Conservation (phyloP, 2,113 vertebrate genomes). For the Oreotrochilus melanogaster region DNA sequence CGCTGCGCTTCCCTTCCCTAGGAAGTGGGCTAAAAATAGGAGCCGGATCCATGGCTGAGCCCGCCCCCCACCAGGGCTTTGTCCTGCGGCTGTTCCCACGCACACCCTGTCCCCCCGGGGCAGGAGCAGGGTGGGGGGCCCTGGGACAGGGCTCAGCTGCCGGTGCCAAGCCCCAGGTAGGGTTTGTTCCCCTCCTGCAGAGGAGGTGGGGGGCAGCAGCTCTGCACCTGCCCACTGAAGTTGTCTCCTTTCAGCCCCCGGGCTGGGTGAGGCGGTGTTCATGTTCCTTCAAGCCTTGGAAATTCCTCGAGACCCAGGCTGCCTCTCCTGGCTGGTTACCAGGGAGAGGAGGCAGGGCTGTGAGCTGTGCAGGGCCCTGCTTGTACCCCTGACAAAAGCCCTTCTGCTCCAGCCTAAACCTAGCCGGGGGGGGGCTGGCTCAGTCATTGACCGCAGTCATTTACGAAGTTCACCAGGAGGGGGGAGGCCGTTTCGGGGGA, state of each 20-base stretch:
- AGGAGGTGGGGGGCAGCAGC: fast-evolving
- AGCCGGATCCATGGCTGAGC: neutral
- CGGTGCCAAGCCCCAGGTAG: fast-evolving
- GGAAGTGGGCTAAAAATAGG: conserved; percentile 48
- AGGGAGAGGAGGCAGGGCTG: neutral
- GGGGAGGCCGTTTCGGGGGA: fast-evolving
- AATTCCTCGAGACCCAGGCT: too few species aligned
- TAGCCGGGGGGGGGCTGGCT: neutral
- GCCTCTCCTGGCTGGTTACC: neutral
- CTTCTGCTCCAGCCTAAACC: neutral
- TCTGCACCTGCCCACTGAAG: fast-evolving
- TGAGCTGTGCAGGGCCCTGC: neutral
- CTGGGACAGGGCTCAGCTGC: fast-evolving
- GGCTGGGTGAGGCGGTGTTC: fast-evolving
- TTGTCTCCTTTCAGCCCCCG: fast-evolving
- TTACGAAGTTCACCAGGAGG: neutral
- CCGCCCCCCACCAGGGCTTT: neutral
- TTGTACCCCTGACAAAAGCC: neutral
- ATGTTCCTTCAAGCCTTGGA: neutral
- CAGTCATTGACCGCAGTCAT: neutral
- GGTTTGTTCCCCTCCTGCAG: neutral
- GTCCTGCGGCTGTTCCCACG: neutral
- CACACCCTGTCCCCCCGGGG: fast-evolving
- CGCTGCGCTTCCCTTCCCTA: neutral
- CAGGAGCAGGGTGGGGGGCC: too few species aligned